phyloP scores from a whole-genome alignment of 2,797 vertebrate genomes.

The Ispidina picta region DNA sequence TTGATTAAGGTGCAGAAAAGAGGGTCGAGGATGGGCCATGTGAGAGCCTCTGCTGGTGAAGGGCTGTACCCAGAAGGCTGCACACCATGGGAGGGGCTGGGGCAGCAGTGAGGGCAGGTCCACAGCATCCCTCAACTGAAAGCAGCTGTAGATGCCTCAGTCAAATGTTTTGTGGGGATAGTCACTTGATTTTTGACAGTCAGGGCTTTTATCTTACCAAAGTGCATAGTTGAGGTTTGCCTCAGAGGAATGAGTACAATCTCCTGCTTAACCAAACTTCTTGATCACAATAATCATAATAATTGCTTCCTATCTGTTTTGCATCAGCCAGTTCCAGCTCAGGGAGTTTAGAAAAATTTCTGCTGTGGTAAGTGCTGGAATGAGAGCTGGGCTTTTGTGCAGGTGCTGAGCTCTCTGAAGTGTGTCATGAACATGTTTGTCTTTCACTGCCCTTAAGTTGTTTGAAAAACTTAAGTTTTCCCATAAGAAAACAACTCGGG shows the following conservation, averaged over 20 bases:
- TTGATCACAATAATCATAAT: not conserved
- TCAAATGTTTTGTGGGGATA: not conserved
- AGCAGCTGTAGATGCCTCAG: not conserved
- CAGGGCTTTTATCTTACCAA: not conserved
- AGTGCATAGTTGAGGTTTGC: not conserved
- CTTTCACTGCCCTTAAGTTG: not conserved
- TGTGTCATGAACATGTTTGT: not conserved
- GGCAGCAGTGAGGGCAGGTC: accelerated
- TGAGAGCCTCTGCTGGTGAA: not conserved
- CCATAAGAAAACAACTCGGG: not conserved
- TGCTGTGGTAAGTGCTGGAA: not conserved
- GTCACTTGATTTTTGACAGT: not conserved
- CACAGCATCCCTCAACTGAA: not conserved
- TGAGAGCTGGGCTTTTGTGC: not conserved
- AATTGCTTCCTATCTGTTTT: not conserved
- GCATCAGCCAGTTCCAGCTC: not conserved
- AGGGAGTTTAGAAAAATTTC: not conserved
- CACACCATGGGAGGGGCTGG: accelerated
- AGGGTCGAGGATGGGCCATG: not conserved
- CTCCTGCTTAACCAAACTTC: not conserved
- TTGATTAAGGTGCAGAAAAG: not conserved
- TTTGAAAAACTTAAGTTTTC: not conserved
- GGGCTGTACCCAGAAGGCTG: not conserved
- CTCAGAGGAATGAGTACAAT: not conserved
- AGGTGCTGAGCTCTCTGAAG: not conserved